phyloP scores from a whole-genome alignment of 2,888 invertebrate species.

The Diarsia rubi region DNA sequence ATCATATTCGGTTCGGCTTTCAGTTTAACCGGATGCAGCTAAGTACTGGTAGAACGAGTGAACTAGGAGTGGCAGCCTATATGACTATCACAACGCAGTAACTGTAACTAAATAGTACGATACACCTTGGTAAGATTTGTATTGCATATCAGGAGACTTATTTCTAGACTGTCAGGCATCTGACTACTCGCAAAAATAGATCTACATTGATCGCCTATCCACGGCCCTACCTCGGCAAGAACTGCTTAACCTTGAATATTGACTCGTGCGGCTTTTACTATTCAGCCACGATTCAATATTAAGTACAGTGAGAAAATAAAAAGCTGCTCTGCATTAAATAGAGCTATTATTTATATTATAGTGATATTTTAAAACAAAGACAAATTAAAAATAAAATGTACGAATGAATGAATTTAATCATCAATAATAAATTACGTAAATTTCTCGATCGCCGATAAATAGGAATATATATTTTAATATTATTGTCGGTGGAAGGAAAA shows the following conservation, averaged over 20 bases:
- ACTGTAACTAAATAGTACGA: background rate
- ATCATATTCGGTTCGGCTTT: too few relatives aligned
- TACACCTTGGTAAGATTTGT: background rate
- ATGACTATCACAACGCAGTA: background rate
- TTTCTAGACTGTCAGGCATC: background rate
- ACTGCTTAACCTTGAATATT: background rate
- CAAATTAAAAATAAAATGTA: background rate
- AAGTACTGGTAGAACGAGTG: background rate
- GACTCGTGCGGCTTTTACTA: background rate
- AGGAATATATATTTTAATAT: constrained; percentile 58
- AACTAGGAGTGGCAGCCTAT: background rate
- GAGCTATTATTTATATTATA: too few relatives aligned
- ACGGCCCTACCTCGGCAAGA: background rate
- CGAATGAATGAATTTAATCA: constrained; percentile 18
- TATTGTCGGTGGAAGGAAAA: constrained; percentile 52
- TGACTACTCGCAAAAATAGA: background rate
- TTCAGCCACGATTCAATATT: background rate
- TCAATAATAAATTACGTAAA: constrained; percentile 38
- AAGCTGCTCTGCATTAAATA: constrained; percentile 24
- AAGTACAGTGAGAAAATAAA: constrained; percentile 8
- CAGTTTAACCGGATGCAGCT: background rate
- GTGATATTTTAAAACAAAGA: constrained; percentile 9
- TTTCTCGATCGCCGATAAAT: constrained; percentile 39
- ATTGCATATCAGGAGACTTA: too few relatives aligned
- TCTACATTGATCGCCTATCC: background rate